Base-by-base conservation (phyloP, 2,888 invertebrate species). In the Nomada lathburiana region DNA sequence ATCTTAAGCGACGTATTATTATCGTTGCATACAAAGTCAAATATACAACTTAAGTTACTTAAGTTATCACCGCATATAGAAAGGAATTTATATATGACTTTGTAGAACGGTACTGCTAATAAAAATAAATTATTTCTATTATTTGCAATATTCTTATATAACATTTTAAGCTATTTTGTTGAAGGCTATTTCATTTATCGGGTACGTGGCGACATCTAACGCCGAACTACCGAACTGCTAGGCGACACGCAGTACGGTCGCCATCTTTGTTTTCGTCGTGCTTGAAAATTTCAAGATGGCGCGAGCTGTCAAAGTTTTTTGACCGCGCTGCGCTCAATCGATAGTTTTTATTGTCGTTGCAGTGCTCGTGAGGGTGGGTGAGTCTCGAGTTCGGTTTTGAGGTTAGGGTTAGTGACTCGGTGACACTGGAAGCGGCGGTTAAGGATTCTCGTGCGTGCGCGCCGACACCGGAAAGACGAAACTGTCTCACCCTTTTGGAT, bases 401-500 rank as follows among this genome's bases (percentile, higher is more conserved):
- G 91, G 91, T 91, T 91, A 92, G 89, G 90, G 85, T 90, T 90
- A 89, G 89, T 91, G 89, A 90, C 89, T 90, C 87, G 75, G 82
- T 87, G 90, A 90, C 89, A 89, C 79, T 86, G 84, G 86, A 84
- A 85, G 80, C 85, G 78, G 60, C 80, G 88, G 69, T 73, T 75
- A 82, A 77, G 82, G 75, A 52, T 57, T 69, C 36, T 59, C 78
- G 74, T 79, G 68, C 68, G 83, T 75, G 76, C 70, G 76, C 70
- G n/a, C n/a, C 55, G 42, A 57, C 69, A 73, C 47, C 60, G 70
- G 64, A 67, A 50, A 64, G 10, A 53, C 69, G 52, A 44, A n/a
- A 62, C 47, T 42, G 53, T 71, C 65, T 70, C 69, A 55, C 55
- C 36, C 57, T 74, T 53, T 59, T 10, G 50, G 50, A 44, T 52